These are phyloP conservation scores for Heterohyrax brucei DNA, from an alignment of 2,797 vertebrate genomes.

Conservation along the genomic window DNA sequence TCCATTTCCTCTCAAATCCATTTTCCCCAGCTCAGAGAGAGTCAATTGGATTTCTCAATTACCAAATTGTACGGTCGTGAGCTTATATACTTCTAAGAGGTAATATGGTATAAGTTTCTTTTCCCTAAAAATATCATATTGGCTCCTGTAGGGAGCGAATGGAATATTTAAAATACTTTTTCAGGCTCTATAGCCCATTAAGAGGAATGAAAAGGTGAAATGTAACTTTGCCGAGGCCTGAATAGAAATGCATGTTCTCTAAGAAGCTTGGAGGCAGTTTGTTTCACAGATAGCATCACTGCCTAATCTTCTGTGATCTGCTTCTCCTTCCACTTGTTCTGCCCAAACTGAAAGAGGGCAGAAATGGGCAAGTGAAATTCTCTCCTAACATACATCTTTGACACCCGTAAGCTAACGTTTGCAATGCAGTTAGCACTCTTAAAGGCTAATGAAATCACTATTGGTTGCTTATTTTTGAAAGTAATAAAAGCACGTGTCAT, in stretches of 20 bases:
- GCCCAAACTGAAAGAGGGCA: background rate
- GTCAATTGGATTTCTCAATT: slow-evolving; percentile 75
- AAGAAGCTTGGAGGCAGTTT: background rate
- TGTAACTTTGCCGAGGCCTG: background rate
- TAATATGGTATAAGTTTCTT: slow-evolving; percentile 24
- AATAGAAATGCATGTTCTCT: background rate
- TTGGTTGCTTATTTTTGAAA: slow-evolving; percentile 15
- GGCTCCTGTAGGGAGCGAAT: slow-evolving; percentile 48
- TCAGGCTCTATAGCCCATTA: slow-evolving; percentile 17
- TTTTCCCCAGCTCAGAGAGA: slow-evolving; percentile 70
- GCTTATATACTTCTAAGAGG: slow-evolving; percentile 63
- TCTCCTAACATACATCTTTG: background rate
- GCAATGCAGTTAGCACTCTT: background rate
- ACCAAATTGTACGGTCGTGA: slow-evolving; percentile 67
- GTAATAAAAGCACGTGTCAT: background rate
- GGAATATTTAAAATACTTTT: slow-evolving; percentile 68
- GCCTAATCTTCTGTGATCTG: background rate
- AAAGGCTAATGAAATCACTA: slow-evolving; percentile 33
- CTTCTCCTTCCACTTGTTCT: background rate
- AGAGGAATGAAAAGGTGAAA: slow-evolving; percentile 3
- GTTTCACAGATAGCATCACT: background rate
- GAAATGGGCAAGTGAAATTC: background rate
- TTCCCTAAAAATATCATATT: slow-evolving; percentile 64
- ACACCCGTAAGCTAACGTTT: background rate
- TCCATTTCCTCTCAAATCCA: slow-evolving; percentile 67